phyloP scores from a whole-genome alignment of 2,797 vertebrate species.

The Chromis chromis region DNA sequence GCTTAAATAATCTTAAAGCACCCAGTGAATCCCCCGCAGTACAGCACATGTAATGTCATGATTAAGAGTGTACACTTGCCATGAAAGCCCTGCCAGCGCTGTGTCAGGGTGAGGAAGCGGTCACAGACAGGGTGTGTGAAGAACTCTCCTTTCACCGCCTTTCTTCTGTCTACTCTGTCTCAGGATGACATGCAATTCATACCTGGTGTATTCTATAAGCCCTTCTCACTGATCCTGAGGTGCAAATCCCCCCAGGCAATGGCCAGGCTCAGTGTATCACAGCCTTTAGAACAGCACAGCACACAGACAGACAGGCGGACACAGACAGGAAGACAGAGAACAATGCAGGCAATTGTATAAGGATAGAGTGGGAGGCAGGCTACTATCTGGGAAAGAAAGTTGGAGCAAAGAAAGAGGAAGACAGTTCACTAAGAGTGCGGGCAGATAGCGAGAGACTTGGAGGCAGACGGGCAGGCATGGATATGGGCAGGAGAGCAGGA shows the following conservation, averaged over 20 bases:
- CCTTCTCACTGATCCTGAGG: conserved; percentile 88
- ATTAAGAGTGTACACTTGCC: conserved; percentile 79
- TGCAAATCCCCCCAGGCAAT: conserved; percentile 86
- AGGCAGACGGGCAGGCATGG: conserved; percentile 48
- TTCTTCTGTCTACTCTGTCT: conserved; percentile 87
- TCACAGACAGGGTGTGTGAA: conserved; percentile 84
- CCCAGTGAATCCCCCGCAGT: conserved; percentile 77
- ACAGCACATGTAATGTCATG: conserved; percentile 80
- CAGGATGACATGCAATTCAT: conserved; percentile 82
- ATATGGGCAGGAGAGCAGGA: conserved; percentile 65
- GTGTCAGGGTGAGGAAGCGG: conserved; percentile 82
- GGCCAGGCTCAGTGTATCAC: conserved; percentile 77
- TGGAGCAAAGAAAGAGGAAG: conserved; percentile 67
- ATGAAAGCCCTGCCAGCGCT: conserved; percentile 76
- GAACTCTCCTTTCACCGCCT: conserved; percentile 78
- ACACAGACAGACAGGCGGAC: conserved; percentile 70
- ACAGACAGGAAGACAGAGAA: conserved; percentile 77
- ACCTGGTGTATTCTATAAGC: conserved; percentile 82
- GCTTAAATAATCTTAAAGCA: conserved; percentile 83
- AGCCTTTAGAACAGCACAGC: conserved; percentile 71
- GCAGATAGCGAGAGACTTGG: conserved; percentile 65
- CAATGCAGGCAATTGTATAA: conserved; percentile 78
- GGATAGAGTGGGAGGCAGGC: conserved; percentile 74
- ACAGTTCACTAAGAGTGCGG: conserved; percentile 63
- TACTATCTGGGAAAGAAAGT: conserved; percentile 81